These are phyloP conservation scores for Spizella passerina DNA, from an alignment of 2,797 vertebrate species.

Conservation along the genomic window DNA sequence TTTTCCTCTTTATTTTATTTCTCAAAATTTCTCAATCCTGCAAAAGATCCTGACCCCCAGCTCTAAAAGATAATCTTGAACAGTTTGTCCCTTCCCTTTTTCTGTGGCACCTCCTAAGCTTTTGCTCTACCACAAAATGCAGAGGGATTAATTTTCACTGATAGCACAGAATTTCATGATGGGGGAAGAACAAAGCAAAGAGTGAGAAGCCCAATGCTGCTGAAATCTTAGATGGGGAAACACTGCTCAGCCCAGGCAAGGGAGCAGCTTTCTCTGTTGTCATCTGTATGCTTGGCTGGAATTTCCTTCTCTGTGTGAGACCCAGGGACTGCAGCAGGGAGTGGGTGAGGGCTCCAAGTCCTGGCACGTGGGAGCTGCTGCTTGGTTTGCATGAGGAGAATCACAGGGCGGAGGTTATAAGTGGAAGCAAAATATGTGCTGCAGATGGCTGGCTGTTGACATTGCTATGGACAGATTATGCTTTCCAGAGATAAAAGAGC, in stretches of 20 bases:
- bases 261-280: background rate
- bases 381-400: background rate
- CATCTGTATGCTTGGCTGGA: background rate
- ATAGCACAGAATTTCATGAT: background rate
- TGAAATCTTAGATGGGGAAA: background rate
- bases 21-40: background rate
- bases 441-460: conserved; percentile 43
- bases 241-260: background rate
- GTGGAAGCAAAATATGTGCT: conserved; percentile 44
- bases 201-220: background rate
- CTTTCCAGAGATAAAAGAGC: conserved; percentile 53
- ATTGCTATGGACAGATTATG: conserved; percentile 36
- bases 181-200: background rate
- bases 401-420: conserved; percentile 16
- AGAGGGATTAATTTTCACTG: conserved; percentile 20
- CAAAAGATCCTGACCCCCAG: background rate
- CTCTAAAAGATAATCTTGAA: background rate
- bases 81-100: background rate
- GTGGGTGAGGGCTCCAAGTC: background rate
- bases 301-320: background rate
- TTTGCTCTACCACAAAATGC: background rate
- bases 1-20: too few species aligned
- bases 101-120: background rate
- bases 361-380: background rate
- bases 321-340: background rate